phyloP scores from a whole-genome alignment of 2,888 invertebrate genomes.

The Mesopsocus fuscifrons region DNA sequence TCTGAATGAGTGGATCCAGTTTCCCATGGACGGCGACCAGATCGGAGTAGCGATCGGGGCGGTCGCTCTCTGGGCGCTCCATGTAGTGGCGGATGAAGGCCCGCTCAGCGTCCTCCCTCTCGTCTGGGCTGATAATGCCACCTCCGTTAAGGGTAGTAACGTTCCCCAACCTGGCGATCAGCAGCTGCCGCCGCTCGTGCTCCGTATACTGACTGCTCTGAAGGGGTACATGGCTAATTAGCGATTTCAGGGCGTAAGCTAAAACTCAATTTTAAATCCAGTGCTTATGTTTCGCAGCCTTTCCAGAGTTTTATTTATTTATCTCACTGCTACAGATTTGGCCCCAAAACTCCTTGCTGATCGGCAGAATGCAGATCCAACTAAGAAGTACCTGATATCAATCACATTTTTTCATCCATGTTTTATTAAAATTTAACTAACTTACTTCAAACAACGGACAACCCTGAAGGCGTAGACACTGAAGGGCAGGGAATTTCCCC shows the following conservation, averaged over 20 bases:
- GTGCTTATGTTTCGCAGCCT: slow-evolving; percentile 6
- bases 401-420: too few relatives aligned
- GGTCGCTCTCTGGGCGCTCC: slow-evolving; percentile 67
- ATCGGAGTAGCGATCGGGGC: slow-evolving; percentile 68
- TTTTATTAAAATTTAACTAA: too few relatives aligned
- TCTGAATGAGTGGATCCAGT: slow-evolving; percentile 73
- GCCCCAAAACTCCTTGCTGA: too few relatives aligned
- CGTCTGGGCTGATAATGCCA: slow-evolving; percentile 59
- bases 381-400: too few relatives aligned
- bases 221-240: slow-evolving; percentile 7
- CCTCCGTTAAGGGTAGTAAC: slow-evolving; percentile 79
- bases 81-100: slow-evolving; percentile 85
- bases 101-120: slow-evolving; percentile 80
- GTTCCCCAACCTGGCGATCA: slow-evolving; percentile 74
- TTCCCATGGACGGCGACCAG: slow-evolving; percentile 71
- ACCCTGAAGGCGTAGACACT: slow-evolving; percentile 67
- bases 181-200: slow-evolving; percentile 68
- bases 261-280: not conserved
- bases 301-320: too few relatives aligned
- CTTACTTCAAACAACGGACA: slow-evolving; percentile 37
- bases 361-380: too few relatives aligned
- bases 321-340: too few relatives aligned
- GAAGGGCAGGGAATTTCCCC: slow-evolving; percentile 61
- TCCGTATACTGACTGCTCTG: slow-evolving; percentile 50
- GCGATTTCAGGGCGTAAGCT: slow-evolving; percentile 8